phyloP scores from a whole-genome alignment of 23 tunicate species.

The Botrylloides violaceus region DNA sequence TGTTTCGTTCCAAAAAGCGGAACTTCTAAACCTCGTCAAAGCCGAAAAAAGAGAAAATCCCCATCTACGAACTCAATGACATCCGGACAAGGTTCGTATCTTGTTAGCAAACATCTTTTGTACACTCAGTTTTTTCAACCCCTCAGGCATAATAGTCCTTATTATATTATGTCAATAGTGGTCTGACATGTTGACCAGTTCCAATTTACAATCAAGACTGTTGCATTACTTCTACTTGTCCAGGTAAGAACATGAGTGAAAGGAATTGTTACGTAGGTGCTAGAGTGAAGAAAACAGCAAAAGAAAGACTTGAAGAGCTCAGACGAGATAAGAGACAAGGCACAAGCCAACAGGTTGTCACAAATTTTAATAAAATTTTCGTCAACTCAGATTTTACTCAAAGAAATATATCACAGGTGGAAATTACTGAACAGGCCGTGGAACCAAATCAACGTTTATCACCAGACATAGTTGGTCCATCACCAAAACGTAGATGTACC shows the following conservation, averaged over 20 bases:
- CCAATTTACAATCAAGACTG: neutral
- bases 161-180: neutral
- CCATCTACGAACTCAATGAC: neutral
- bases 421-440: neutral
- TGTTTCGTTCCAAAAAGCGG: slow-evolving; percentile 24
- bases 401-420: neutral
- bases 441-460: neutral
- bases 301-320: slow-evolving; percentile 6
- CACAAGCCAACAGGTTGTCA: neutral
- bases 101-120: neutral
- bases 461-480: neutral
- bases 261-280: slow-evolving; percentile 16
- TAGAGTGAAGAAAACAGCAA: slow-evolving; percentile 23
- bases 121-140: neutral
- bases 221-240: neutral
- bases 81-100: slow-evolving; percentile 11
- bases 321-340: neutral
- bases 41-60: slow-evolving; percentile 5
- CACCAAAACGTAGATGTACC: neutral
- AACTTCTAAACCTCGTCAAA: slow-evolving; percentile 24
- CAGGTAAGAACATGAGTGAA: slow-evolving; percentile 10
- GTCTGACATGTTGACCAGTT: neutral
- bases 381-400: neutral
- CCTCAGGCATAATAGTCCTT: neutral
- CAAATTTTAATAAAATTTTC: too few species aligned